A percentile compares a stretch with the other conserved stretches of the same genome.
Conservation (phyloP, 2,113 vertebrate species). For the Oreotrochilus melanogaster region DNA sequence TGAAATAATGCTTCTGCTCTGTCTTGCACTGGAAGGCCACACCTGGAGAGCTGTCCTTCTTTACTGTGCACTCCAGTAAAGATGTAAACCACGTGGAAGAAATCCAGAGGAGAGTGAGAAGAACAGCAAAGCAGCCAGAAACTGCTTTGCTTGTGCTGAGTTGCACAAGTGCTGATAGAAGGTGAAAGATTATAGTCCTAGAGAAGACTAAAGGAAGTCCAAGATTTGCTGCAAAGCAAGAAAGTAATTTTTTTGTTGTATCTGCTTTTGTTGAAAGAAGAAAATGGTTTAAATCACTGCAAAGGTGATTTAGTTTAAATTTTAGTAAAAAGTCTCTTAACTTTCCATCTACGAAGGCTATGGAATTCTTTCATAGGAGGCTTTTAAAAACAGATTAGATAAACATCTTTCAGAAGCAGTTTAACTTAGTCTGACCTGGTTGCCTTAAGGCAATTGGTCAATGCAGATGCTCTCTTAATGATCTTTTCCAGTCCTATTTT, state of each 20-base stretch:
- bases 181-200: neutral
- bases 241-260: neutral
- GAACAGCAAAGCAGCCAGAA: neutral
- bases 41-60: neutral
- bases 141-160: neutral
- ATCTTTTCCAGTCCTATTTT: neutral
- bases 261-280: neutral
- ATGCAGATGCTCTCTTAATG: neutral
- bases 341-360: neutral
- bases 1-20: neutral
- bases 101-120: neutral
- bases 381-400: conserved; percentile 14
- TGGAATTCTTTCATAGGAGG: neutral
- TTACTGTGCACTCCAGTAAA: neutral
- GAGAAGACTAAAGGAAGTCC: neutral
- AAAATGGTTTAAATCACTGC: neutral
- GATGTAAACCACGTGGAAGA: neutral
- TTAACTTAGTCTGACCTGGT: conserved; percentile 3
- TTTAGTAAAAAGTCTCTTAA: neutral
- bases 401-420: neutral
- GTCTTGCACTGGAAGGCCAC: neutral
- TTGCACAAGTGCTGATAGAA: neutral
- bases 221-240: neutral
- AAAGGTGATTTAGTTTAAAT: neutral
- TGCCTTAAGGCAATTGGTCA: neutral